phyloP scores from a whole-genome alignment of 2,797 vertebrate species.

The Morelia viridis region DNA sequence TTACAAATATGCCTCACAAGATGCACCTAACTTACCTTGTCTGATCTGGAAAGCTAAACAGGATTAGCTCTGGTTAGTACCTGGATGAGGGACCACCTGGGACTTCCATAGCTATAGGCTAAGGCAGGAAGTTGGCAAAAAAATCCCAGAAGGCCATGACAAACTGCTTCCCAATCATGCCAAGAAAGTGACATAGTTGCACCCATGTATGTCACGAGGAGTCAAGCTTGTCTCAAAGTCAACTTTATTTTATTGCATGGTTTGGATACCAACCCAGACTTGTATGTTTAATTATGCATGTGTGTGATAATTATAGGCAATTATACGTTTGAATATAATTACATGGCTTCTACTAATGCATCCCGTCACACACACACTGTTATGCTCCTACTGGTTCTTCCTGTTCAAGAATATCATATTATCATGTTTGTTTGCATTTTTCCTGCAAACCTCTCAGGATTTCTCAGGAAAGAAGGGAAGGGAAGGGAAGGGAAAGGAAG shows the following conservation, averaged over 20 bases:
- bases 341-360: not conserved
- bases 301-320: not conserved
- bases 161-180: not conserved
- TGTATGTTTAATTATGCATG: not conserved
- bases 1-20: not conserved
- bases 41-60: not conserved
- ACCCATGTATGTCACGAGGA: not conserved
- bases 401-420: not conserved
- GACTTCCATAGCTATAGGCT: not conserved
- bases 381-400: not conserved
- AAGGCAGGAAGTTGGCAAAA: not conserved
- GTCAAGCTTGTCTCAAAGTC: not conserved
- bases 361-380: not conserved
- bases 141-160: not conserved
- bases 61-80: not conserved
- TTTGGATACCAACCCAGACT: not conserved
- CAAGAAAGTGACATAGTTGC: not conserved
- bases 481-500: not conserved
- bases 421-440: not conserved
- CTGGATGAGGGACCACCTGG: not conserved
- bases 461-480: not conserved
- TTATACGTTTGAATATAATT: not conserved
- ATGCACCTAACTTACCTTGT: not conserved
- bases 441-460: not conserved
- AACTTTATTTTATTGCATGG: not conserved